Conservation (phyloP, 2,888 invertebrate species). For the Tetranychus piercei region DNA sequence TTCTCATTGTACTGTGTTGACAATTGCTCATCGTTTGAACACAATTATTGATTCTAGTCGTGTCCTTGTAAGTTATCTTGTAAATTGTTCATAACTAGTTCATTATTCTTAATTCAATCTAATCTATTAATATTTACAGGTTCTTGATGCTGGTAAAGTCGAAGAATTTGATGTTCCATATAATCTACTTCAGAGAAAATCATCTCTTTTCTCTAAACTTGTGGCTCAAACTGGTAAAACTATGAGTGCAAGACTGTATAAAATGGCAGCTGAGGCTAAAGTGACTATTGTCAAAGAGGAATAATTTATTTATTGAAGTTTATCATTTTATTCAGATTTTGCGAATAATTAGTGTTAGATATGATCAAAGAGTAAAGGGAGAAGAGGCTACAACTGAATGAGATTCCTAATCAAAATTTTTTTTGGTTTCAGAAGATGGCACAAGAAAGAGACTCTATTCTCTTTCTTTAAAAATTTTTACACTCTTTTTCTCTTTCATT, state of each 20-base stretch:
- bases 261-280: conserved; percentile 29
- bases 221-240: conserved; percentile 34
- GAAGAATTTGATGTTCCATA: conserved; percentile 21
- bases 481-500: too few relatives aligned
- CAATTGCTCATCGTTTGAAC: conserved; percentile 43
- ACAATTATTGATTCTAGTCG: conserved; percentile 83
- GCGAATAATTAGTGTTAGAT: too few relatives aligned
- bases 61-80: conserved; percentile 31
- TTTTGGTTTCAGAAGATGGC: too few relatives aligned
- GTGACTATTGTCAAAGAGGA: too few relatives aligned
- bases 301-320: too few relatives aligned
- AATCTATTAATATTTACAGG: conserved; percentile 31
- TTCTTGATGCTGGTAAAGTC: conserved; percentile 31
- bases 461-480: too few relatives aligned
- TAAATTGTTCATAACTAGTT: neutral
- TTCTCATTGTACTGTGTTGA: conserved; percentile 39
- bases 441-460: too few relatives aligned
- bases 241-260: conserved; percentile 31
- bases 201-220: conserved; percentile 28
- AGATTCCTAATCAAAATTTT: too few relatives aligned
- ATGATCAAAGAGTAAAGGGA: too few relatives aligned
- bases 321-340: too few relatives aligned
- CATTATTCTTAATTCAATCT: neutral
- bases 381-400: too few relatives aligned
- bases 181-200: conserved; percentile 10